These are phyloP conservation scores for Drosophila trapezifrons DNA, from an alignment of 1,140 invertebrate species.

Conservation along the genomic window DNA sequence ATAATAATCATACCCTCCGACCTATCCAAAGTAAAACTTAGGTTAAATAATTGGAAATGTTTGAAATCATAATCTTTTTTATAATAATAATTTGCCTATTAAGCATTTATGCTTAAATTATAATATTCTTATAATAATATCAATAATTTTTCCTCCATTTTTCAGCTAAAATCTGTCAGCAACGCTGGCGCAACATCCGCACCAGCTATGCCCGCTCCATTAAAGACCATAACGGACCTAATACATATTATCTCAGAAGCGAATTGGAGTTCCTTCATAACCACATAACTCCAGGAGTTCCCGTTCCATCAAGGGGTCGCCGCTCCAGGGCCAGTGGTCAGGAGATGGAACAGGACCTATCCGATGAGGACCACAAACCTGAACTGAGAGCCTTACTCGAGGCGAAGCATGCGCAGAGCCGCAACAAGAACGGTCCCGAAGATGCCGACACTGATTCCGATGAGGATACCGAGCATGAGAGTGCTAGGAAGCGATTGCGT, in stretches of 20 bases:
- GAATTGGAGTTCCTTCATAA: slow-evolving; percentile 63
- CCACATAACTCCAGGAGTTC: slow-evolving; percentile 73
- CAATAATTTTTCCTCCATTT: background rate
- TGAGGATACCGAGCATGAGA: slow-evolving; percentile 28
- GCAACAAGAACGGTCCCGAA: background rate
- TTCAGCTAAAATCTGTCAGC: slow-evolving; percentile 66
- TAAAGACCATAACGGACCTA: slow-evolving; percentile 55
- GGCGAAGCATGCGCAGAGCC: slow-evolving; percentile 61
- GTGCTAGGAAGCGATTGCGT: background rate
- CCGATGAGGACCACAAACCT: slow-evolving; percentile 31
- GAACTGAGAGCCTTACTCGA: slow-evolving; percentile 14
- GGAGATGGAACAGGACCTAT: slow-evolving; percentile 34
- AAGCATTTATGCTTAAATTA: too few species aligned
- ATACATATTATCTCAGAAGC: slow-evolving; percentile 69
- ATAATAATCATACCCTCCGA: too few species aligned
- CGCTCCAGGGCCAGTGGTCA: slow-evolving; percentile 44
- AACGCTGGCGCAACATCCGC: slow-evolving; percentile 78
- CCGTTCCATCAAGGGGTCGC: slow-evolving; percentile 46
- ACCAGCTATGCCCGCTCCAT: slow-evolving; percentile 70
- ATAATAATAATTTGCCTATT: background rate
- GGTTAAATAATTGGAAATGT: too few species aligned
- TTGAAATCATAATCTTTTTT: background rate
- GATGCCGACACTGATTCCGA: background rate
- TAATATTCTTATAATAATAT: too few species aligned
- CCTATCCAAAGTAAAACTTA: too few species aligned